Conservation (phyloP, 2,888 invertebrate species). For the Fragum sueziense region DNA sequence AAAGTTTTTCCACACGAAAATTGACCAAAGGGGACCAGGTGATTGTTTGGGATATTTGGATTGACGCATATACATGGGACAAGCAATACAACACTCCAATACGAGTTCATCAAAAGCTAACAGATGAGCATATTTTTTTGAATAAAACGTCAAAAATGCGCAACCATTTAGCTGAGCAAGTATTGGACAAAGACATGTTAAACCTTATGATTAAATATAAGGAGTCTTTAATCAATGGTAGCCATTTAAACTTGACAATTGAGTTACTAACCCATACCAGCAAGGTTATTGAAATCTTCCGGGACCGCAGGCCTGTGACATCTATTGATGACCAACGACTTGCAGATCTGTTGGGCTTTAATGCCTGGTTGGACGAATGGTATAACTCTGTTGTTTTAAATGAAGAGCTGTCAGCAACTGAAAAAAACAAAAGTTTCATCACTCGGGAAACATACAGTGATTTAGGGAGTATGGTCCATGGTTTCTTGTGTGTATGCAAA, state of each 20-base stretch:
- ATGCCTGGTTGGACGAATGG: conserved; percentile 39
- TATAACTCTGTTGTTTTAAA: neutral
- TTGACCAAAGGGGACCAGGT: conserved; percentile 13
- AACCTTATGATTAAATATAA: conserved; percentile 37
- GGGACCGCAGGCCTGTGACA: conserved; percentile 34
- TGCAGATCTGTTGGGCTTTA: conserved; percentile 8
- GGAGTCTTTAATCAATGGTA: conserved; percentile 28
- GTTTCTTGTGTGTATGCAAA: conserved; percentile 36
- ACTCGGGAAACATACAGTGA: conserved; percentile 45
- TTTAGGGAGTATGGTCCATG: conserved; percentile 36
- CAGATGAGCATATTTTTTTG: conserved; percentile 44
- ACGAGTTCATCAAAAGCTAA: conserved; percentile 36
- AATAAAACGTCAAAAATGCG: conserved; percentile 37
- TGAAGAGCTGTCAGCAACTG: conserved; percentile 21
- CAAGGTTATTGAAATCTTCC: conserved; percentile 35
- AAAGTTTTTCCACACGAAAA: conserved; percentile 13
- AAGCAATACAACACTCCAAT: conserved; percentile 28
- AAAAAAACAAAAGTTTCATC: conserved; percentile 36
- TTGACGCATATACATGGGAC: conserved; percentile 38
- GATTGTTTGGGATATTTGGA: conserved; percentile 44
- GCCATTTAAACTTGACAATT: conserved; percentile 26
- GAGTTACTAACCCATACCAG: conserved; percentile 36
- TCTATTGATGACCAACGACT: conserved; percentile 35
- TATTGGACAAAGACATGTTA: conserved; percentile 28
- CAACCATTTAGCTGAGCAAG: conserved; percentile 38